These are phyloP conservation scores for Plusia festucae DNA, from an alignment of 2,888 invertebrate species.

Conservation along the genomic window DNA sequence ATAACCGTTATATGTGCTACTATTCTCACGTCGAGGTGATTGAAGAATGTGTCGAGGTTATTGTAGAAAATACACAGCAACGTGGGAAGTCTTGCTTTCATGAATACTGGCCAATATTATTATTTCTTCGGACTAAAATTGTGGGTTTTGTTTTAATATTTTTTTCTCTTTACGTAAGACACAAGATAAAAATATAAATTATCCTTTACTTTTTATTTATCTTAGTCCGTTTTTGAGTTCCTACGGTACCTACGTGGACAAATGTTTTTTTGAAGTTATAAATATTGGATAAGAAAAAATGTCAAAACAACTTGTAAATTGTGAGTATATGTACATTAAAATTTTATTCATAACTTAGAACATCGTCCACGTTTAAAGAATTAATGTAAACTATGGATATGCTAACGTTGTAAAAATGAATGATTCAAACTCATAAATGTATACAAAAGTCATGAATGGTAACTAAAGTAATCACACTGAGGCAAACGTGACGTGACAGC, in stretches of 20 bases:
- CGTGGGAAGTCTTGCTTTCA: background rate
- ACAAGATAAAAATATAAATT: too few relatives aligned
- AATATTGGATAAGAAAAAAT: background rate
- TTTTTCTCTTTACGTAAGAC: too few relatives aligned
- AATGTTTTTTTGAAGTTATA: background rate
- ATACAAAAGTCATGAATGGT: conserved; percentile 18
- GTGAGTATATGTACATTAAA: too few relatives aligned
- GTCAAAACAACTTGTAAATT: too few relatives aligned
- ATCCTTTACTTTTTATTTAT: background rate
- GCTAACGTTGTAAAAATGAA: conserved; percentile 5
- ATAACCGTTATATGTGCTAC: background rate
- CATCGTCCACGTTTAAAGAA: background rate
- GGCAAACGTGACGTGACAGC: conserved; percentile 27
- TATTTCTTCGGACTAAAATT: background rate
- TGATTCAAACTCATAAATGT: conserved; percentile 17
- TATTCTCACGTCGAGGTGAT: background rate
- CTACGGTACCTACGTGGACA: background rate
- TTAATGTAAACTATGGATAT: background rate
- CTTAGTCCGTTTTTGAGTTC: background rate
- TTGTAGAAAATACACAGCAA: background rate
- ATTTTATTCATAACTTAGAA: too few relatives aligned
- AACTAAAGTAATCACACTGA: conserved; percentile 20
- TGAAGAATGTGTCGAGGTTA: background rate
- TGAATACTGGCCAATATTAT: background rate
- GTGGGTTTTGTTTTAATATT: too few relatives aligned